Evolutionary conservation across 2,888 invertebrate species (phyloP).

Genomic region (Drosophila heteroneura): DNA sequence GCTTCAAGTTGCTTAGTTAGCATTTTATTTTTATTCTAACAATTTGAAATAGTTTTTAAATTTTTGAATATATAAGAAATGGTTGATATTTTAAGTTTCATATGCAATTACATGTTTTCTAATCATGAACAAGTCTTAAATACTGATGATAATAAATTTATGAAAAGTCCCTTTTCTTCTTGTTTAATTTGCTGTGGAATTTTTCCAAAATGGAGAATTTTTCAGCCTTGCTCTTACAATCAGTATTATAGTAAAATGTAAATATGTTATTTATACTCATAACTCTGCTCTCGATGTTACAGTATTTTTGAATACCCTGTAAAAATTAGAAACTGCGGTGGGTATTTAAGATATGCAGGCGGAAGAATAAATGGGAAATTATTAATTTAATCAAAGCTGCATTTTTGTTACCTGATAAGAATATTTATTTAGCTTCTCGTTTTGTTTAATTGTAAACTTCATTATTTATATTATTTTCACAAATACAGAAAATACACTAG

Average conservation of each 20-base stretch:
- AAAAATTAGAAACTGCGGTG: not conserved
- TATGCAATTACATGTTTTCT: not conserved
- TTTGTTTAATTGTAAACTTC: not conserved
- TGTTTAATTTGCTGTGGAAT: conserved; percentile 6
- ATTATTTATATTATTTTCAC: not conserved
- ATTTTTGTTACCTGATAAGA: not conserved
- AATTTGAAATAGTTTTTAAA: not conserved
- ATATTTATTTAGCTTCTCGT: not conserved
- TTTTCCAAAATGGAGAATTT: conserved; percentile 17
- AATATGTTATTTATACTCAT: conserved; percentile 55
- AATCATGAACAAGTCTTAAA: not conserved
- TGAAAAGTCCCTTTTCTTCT: not conserved
- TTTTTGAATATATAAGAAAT: not conserved
- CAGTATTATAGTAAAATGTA: conserved; percentile 49
- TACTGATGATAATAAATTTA: not conserved
- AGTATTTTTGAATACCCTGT: conserved; percentile 4
- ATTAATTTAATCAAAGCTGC: not conserved
- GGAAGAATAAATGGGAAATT: not conserved
- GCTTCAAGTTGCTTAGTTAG: conserved; percentile 6
- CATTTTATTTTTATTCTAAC: not conserved
- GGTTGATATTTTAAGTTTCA: not conserved
- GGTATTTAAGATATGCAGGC: not conserved
- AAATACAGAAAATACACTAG: fast-evolving
- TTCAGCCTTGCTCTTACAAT: conserved; percentile 35
- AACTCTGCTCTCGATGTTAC: conserved; percentile 15